Conservation (phyloP, 2,797 vertebrate genomes). For the Rhinogobio ventralis region DNA sequence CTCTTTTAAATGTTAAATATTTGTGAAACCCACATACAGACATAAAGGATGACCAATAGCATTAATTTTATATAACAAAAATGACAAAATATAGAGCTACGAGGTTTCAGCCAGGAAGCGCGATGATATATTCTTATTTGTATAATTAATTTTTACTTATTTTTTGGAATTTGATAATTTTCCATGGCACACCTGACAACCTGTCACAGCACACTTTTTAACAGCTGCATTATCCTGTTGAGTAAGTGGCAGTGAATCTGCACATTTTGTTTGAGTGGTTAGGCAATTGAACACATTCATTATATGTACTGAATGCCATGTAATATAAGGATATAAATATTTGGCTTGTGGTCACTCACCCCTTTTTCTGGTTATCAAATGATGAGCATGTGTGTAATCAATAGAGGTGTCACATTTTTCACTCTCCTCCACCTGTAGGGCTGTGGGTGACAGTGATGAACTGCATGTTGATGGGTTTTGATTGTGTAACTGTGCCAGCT, state of each 20-base stretch:
- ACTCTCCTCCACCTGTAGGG: constrained; percentile 48
- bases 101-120: neutral
- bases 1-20: neutral
- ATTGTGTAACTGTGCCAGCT: constrained; percentile 57
- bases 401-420: constrained; percentile 54
- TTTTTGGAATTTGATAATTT: neutral
- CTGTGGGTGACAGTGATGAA: constrained; percentile 37
- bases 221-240: neutral
- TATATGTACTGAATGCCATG: neutral
- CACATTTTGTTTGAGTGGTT: neutral
- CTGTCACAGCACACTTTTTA: neutral
- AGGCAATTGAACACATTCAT: neutral
- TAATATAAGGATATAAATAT: neutral
- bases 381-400: constrained; percentile 46
- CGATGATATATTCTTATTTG: too few relatives aligned
- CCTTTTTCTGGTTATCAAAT: constrained; percentile 68
- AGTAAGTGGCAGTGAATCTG: neutral
- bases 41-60: neutral
- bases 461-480: constrained; percentile 55
- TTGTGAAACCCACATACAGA: neutral
- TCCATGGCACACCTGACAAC: neutral
- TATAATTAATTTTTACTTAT: too few relatives aligned
- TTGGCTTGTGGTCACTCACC: constrained; percentile 70
- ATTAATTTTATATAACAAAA: neutral
- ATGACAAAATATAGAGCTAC: neutral